Evolutionary conservation across 2,797 vertebrate genomes (phyloP), one percentile per base, ranked within the genome.

Genomic region (Trachurus trachurus): DNA sequence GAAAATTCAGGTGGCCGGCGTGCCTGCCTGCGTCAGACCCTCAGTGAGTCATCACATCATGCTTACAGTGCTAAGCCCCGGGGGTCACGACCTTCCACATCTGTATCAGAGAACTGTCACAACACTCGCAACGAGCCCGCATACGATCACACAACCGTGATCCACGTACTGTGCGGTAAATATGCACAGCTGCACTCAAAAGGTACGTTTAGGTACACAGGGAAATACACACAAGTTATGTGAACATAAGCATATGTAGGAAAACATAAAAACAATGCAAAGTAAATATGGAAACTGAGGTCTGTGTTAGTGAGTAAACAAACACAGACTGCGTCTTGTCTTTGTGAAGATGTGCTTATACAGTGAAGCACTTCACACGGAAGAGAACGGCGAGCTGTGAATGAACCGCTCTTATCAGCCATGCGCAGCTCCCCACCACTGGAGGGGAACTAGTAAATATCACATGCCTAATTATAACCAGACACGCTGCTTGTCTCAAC

Each of bases 381-480:
- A 34, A 80, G 71, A 81, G 81, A 76, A 73, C 53, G 69, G 57
- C 53, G 31, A 64, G 84, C 84, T 87, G 82, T 88, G 90, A 92
- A 91, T 88, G 80, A 89, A 83, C 71, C 6, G 73, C 75, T 88
- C 85, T 90, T 88, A 89, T 89, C 89, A 87, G 86, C 76, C 74
- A 70, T 11, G 61, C 68, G 50, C 91, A 92, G 87, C 90, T 90
- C 83, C 50, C 73, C 66, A 70, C 82, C 80, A 90, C 86, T 86
- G 79, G 87, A 90, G 85, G 91, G 80, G 87, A 91, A 89, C 90
- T 83, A 74, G 86, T 81, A 87, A 94, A 91, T 90, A 93, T 92
- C 92, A 91, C 89, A 92, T 84, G 87, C 66, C 87, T 91, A 87
- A 93, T 93, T 90, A 94, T 85, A 90, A 88, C 56, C 80, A 91